Conservation (phyloP, 2,888 invertebrate genomes). For the Cremastinae sp. region DNA sequence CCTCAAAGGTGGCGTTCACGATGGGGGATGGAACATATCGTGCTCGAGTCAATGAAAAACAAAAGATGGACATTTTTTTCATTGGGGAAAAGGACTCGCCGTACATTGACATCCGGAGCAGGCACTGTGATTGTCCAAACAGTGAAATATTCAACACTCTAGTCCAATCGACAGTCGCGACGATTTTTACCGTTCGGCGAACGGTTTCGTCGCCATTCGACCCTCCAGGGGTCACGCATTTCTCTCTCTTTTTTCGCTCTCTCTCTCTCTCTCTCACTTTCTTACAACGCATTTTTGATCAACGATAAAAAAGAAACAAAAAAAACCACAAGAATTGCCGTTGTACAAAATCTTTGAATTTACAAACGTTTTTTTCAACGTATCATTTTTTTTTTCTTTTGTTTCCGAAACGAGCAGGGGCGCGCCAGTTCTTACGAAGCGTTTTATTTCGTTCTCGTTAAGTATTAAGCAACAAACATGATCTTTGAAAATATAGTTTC, state of each 20-base stretch:
- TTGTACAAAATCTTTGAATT: constrained; percentile 21
- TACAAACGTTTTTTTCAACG: constrained; percentile 11
- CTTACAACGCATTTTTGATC: constrained; percentile 35
- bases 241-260: constrained; percentile 22
- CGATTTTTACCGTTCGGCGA: constrained; percentile 44
- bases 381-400: too few species aligned
- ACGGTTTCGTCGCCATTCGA: constrained; percentile 48
- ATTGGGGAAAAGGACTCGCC: background rate
- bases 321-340: constrained; percentile 27
- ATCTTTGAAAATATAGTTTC: too few species aligned
- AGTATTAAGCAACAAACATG: too few species aligned
- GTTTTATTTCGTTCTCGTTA: too few species aligned
- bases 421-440: constrained; percentile 2
- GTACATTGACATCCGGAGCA: constrained; percentile 24
- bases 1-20: constrained; percentile 2
- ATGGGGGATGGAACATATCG: background rate
- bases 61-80: background rate
- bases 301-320: constrained; percentile 53
- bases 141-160: constrained; percentile 55
- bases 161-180: constrained; percentile 64
- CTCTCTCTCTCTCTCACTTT: constrained; percentile 41
- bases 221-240: constrained; percentile 67
- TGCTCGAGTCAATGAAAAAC: background rate
- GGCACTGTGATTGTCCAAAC: constrained; percentile 58
- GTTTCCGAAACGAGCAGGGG: background rate